Percentiles rank a stretch among this genome's conserved stretches.
Conservation (phyloP, 2,888 invertebrate species). For the Pharmacophagus antenor region DNA sequence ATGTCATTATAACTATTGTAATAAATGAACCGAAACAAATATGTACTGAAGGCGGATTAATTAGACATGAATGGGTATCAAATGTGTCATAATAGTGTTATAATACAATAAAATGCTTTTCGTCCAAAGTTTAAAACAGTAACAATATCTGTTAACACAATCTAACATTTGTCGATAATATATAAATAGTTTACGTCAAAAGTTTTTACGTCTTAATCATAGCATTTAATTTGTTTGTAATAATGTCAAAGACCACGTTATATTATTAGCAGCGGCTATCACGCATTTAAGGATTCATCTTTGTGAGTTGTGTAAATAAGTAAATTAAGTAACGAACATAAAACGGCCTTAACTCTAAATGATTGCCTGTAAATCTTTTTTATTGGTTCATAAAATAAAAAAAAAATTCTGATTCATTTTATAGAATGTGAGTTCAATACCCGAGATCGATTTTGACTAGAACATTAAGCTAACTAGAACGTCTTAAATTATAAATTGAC, state of each 20-base stretch:
- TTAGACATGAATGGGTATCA: background rate
- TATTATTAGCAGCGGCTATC: background rate
- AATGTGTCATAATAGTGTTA: background rate
- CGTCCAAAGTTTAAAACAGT: no score
- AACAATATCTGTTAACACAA: no score
- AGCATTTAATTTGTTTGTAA: background rate
- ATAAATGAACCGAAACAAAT: background rate
- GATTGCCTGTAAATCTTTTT: no score
- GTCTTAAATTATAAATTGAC: background rate
- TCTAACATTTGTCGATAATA: no score
- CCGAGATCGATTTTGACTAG: conserved; percentile 14
- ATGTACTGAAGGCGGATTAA: background rate
- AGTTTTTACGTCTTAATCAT: no score
- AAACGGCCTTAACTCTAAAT: no score
- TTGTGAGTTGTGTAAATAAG: background rate
- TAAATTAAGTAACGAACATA: conserved; percentile 1
- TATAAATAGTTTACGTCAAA: no score
- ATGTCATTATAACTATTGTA: background rate
- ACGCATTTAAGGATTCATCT: background rate
- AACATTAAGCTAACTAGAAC: conserved; percentile 3
- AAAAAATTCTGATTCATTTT: no score
- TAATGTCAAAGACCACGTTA: background rate
- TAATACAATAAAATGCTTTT: no score
- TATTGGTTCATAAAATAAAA: no score
- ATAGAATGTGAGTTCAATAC: background rate